A percentile compares a stretch with the other conserved stretches of the same genome.
These are phyloP conservation scores for Cyclargus thomasi DNA, from an alignment of 1,140 invertebrate species.

Conservation along the genomic window DNA sequence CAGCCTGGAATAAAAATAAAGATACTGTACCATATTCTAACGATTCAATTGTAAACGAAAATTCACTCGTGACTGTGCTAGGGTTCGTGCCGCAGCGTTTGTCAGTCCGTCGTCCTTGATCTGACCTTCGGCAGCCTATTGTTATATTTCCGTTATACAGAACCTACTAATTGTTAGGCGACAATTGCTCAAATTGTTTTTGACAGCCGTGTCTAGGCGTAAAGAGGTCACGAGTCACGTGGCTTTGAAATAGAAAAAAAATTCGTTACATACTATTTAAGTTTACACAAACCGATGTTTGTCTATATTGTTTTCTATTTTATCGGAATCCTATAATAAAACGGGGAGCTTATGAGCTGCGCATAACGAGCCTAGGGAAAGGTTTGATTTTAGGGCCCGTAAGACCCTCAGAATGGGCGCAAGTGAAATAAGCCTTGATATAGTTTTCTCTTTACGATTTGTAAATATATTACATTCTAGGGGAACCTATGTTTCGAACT, in stretches of 20 bases:
- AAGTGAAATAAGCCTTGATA: neutral
- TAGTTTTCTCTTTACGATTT: neutral
- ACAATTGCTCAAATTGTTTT: constrained; percentile 1
- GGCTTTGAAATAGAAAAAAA: neutral
- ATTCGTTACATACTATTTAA: too few relatives aligned
- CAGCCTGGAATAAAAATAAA: too few relatives aligned
- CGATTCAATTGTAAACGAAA: too few relatives aligned
- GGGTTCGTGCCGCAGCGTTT: neutral
- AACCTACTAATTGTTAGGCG: neutral
- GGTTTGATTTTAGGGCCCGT: neutral
- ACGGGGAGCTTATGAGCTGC: neutral
- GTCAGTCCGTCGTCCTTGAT: neutral
- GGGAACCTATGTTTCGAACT: too few relatives aligned
- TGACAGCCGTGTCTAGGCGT: neutral
- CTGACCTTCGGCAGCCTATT: neutral
- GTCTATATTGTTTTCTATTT: neutral
- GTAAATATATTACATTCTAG: neutral
- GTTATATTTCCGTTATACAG: neutral
- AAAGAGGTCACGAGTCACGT: neutral
- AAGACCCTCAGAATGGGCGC: neutral
- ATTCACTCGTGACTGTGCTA: neutral
- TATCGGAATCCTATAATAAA: neutral
- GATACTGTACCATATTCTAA: too few relatives aligned
- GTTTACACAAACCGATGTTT: neutral
- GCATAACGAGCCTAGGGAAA: neutral